Evolutionary conservation across 2,113 vertebrate genomes (phyloP).

Genomic region (Osmerus eperlanus): DNA sequence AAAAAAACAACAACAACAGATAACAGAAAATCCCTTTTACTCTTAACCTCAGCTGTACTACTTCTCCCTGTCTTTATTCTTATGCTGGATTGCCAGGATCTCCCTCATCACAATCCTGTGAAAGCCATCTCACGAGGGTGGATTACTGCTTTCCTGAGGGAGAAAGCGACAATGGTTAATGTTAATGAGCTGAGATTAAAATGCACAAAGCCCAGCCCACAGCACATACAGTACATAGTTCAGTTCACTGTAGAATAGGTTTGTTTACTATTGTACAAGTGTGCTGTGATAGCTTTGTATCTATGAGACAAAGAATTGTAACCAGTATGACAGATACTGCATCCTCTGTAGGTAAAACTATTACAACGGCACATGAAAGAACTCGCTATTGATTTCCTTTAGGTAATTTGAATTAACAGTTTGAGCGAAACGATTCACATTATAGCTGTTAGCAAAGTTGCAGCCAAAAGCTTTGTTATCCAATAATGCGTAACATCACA

Average conservation of each 20-base stretch:
- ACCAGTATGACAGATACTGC: no score
- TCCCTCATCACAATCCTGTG: conserved; percentile 31
- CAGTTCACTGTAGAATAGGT: conserved; percentile 5
- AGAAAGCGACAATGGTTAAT: conserved; percentile 48
- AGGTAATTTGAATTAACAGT: conserved; percentile 1
- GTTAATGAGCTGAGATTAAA: conserved; percentile 51
- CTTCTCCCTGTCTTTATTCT: conserved; percentile 20
- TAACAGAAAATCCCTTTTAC: conserved; percentile 26
- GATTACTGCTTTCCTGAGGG: conserved; percentile 53
- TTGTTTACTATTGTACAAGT: conserved; percentile 10
- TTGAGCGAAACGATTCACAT: not conserved
- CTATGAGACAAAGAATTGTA: no score
- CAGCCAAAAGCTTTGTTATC: no score
- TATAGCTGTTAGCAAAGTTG: no score
- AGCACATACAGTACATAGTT: conserved; percentile 13
- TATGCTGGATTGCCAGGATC: conserved; percentile 19
- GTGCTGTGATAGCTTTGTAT: no score
- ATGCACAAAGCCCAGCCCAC: conserved; percentile 22
- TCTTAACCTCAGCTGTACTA: conserved; percentile 13
- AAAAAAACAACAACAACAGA: conserved; percentile 7
- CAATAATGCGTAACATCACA: no score
- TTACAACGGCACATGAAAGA: not conserved
- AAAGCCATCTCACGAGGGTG: conserved; percentile 53
- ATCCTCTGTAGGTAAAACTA: not conserved
- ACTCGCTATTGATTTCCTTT: not conserved